A percentile compares a stretch with the other conserved stretches of the same genome.
Conservation (phyloP, 2,888 invertebrate species). For the Podabrus alpinus region DNA sequence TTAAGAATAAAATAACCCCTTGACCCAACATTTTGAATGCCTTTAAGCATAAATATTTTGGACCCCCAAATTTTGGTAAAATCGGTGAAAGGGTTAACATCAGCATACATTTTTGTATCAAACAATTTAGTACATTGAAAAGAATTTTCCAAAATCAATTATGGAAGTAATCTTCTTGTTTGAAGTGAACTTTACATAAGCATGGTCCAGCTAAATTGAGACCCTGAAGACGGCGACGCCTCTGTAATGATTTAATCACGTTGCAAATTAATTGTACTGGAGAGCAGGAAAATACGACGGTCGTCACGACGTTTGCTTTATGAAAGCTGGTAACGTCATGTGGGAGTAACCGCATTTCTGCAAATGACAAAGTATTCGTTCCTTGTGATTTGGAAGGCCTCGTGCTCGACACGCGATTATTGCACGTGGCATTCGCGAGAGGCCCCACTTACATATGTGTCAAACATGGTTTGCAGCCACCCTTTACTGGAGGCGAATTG, state of each 20-base stretch:
- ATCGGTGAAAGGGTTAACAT: too few relatives aligned
- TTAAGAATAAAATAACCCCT: too few relatives aligned
- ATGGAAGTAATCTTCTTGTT: too few relatives aligned
- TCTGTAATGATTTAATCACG: neutral
- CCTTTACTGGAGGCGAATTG: constrained; percentile 19
- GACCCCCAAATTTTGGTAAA: too few relatives aligned
- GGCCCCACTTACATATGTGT: constrained; percentile 53
- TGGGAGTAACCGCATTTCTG: constrained; percentile 27
- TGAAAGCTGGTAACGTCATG: constrained; percentile 11
- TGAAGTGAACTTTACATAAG: too few relatives aligned
- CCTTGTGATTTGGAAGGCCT: constrained; percentile 37
- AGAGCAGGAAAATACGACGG: neutral
- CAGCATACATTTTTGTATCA: too few relatives aligned
- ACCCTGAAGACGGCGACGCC: too few relatives aligned
- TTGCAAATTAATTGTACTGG: neutral
- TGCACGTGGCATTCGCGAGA: constrained; percentile 38
- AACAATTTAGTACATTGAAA: too few relatives aligned
- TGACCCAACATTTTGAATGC: too few relatives aligned
- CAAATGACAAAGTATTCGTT: constrained; percentile 32
- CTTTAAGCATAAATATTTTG: too few relatives aligned
- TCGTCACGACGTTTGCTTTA: neutral
- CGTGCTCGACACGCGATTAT: constrained; percentile 45
- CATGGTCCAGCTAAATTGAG: too few relatives aligned
- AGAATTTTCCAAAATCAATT: too few relatives aligned
- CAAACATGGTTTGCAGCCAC: constrained; percentile 50